Evolutionary conservation across 2,888 invertebrate genomes (phyloP).

Genomic region (Lamellibrachia satsuma): DNA sequence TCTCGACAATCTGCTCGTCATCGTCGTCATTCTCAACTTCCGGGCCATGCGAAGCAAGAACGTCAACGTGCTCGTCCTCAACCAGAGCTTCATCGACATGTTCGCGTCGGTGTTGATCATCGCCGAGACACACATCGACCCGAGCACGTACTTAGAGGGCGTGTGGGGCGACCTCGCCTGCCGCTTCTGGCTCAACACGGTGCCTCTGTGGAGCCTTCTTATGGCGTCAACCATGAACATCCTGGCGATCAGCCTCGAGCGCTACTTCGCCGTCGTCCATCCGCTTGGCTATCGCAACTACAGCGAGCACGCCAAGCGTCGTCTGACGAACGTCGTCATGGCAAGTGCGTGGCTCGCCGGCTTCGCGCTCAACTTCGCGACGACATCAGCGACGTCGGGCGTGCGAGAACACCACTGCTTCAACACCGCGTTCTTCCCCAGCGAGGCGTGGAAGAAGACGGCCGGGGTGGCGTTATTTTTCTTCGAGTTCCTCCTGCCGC

Average conservation of each 20-base stretch:
- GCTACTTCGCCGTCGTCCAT: not conserved
- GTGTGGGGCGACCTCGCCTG: not conserved
- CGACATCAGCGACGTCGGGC: not conserved
- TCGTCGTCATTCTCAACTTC: slow-evolving; percentile 84
- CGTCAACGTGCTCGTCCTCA: not conserved
- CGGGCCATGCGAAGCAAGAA: slow-evolving; percentile 78
- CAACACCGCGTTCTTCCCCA: not conserved
- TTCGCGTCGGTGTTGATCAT: not conserved
- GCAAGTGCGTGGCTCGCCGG: not conserved
- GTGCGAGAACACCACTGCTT: not conserved
- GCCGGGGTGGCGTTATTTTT: not conserved
- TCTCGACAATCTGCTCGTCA: slow-evolving; percentile 82
- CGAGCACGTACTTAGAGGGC: not conserved
- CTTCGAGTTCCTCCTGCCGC: not conserved
- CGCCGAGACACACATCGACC: not conserved
- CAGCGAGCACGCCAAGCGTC: not conserved
- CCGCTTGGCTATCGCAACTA: not conserved
- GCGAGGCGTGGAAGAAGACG: not conserved
- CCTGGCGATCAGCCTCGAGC: not conserved
- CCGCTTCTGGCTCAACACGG: not conserved
- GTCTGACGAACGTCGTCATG: not conserved
- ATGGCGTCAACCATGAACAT: not conserved
- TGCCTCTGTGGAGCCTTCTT: not conserved
- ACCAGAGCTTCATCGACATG: not conserved
- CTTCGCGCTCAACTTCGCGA: not conserved